A percentile compares a stretch with the other conserved stretches of the same genome.
Conservation (phyloP, 37 sponge, comb jelly and placozoan genomes). For the Cladorhizidae sp. region DNA sequence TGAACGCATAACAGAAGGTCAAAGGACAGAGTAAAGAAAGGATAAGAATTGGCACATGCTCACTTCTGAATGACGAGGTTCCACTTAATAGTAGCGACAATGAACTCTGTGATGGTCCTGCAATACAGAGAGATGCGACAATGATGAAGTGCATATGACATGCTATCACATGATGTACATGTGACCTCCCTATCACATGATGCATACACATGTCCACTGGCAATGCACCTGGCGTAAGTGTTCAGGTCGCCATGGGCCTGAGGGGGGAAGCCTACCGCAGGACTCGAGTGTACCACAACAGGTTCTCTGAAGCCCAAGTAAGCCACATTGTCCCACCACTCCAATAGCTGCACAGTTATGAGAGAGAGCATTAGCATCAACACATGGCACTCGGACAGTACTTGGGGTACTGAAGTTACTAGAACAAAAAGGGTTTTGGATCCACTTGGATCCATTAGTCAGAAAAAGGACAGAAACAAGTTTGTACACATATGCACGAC, state of each 20-base stretch:
- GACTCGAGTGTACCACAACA: conserved; percentile 66
- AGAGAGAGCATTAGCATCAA: neutral
- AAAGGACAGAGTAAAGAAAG: neutral
- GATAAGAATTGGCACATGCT: conserved; percentile 17
- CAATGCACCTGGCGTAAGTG: conserved; percentile 12
- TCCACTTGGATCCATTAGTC: too few relatives aligned
- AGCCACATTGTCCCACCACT: conserved; percentile 90
- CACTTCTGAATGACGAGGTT: conserved; percentile 35
- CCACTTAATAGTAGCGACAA: conserved; percentile 27
- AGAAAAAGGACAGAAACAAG: too few relatives aligned
- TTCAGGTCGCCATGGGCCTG: conserved; percentile 20
- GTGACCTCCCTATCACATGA: neutral
- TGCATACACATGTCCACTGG: neutral
- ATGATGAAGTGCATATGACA: neutral
- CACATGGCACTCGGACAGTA: too few relatives aligned
- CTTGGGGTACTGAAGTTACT: too few relatives aligned
- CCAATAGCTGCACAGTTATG: conserved; percentile 55
- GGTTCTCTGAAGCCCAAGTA: conserved; percentile 80
- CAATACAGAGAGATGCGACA: neutral
- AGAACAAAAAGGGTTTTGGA: too few relatives aligned
- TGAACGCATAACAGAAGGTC: too few relatives aligned
- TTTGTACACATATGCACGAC: too few relatives aligned
- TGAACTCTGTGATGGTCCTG: conserved; percentile 27
- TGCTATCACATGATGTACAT: neutral
- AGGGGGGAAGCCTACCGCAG: conserved; percentile 61